Conservation (phyloP, 92 coral and sea anemone genomes). For the Siderastrea radians region DNA sequence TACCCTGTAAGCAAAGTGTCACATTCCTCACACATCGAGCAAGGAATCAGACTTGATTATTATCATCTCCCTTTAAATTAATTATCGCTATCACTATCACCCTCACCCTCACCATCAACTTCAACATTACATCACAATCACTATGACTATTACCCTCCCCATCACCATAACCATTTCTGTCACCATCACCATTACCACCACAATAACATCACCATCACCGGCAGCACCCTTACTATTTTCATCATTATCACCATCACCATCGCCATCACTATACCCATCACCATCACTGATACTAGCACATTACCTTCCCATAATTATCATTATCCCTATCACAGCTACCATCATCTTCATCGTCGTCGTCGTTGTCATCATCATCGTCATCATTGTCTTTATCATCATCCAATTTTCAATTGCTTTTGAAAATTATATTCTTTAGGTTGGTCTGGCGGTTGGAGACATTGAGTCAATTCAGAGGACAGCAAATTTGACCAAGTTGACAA, state of each 20-base stretch:
- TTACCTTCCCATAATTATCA: too few species aligned
- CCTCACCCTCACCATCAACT: background rate
- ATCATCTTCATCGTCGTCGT: too few species aligned
- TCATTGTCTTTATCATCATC: too few species aligned
- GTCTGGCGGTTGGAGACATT: conserved; percentile 90
- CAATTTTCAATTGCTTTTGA: background rate
- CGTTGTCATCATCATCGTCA: too few species aligned
- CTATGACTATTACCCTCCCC: background rate
- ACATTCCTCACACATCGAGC: too few species aligned
- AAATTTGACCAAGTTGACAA: conserved; percentile 59
- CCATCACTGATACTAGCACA: too few species aligned
- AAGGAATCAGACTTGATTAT: too few species aligned
- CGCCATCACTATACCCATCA: background rate
- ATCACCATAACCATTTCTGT: background rate
- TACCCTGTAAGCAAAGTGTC: too few species aligned
- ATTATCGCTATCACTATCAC: too few species aligned
- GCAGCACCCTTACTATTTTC: too few species aligned
- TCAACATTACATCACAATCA: background rate
- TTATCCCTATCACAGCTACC: too few species aligned
- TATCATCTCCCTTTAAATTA: too few species aligned
- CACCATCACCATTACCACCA: background rate
- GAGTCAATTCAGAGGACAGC: conserved; percentile 82
- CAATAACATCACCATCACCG: background rate
- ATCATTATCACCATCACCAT: background rate
- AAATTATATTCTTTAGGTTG: conserved; percentile 57